These are phyloP conservation scores for Phymorhynchus buccinoides DNA, from an alignment of 1,140 invertebrate genomes.

Conservation along the genomic window DNA sequence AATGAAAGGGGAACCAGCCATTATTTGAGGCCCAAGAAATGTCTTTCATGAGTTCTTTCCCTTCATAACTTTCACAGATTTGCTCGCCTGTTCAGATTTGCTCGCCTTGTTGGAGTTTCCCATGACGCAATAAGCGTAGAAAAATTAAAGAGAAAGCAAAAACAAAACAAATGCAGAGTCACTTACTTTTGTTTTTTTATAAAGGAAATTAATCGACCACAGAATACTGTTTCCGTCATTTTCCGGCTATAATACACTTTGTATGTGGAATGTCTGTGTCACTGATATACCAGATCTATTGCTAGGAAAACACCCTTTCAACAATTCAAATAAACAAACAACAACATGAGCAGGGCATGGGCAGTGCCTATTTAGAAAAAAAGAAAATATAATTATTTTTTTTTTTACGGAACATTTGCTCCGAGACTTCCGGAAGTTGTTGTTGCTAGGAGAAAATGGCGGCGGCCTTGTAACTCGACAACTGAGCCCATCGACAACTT, in stretches of 20 bases:
- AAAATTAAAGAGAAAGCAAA: too few relatives aligned
- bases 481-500: background rate
- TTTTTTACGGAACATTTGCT: background rate
- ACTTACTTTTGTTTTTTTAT: too few relatives aligned
- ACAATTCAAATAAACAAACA: background rate
- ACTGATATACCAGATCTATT: background rate
- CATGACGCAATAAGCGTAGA: too few relatives aligned
- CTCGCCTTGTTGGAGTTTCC: too few relatives aligned
- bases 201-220: too few relatives aligned
- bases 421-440: conserved; percentile 33
- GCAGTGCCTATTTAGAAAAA: background rate
- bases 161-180: too few relatives aligned
- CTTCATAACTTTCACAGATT: too few relatives aligned
- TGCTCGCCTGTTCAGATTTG: too few relatives aligned
- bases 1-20: background rate
- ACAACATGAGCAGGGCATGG: too few relatives aligned
- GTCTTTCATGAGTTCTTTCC: background rate
- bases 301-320: background rate
- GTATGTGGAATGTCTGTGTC: background rate
- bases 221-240: too few relatives aligned
- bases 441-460: conserved; percentile 44
- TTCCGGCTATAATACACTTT: too few relatives aligned
- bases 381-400: background rate
- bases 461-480: conserved; percentile 7
- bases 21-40: background rate